phyloP scores from a whole-genome alignment of 2,888 invertebrate genomes.

The Fragum fragum region DNA sequence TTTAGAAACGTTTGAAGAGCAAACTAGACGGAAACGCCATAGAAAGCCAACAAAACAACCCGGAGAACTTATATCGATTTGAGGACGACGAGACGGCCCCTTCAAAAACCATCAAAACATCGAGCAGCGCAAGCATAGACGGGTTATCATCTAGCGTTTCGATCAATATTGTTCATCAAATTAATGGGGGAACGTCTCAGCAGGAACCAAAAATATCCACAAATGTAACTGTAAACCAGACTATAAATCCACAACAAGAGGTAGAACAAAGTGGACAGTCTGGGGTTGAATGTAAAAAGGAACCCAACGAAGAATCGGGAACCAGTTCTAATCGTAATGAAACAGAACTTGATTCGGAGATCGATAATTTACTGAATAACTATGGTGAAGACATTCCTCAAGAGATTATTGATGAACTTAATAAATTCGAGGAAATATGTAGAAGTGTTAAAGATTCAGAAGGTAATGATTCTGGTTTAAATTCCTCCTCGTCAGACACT shows the following conservation, averaged over 20 bases:
- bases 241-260: constrained; percentile 89
- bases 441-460: constrained; percentile 75
- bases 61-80: constrained; percentile 74
- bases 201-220: constrained; percentile 89
- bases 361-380: constrained; percentile 89
- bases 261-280: constrained; percentile 72
- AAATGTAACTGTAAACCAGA: constrained; percentile 94
- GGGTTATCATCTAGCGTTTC: constrained; percentile 89
- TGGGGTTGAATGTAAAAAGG: constrained; percentile 88
- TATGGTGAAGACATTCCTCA: constrained; percentile 88
- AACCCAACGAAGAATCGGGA: constrained; percentile 88
- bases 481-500: constrained; percentile 52
- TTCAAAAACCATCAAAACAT: constrained; percentile 60
- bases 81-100: constrained; percentile 73
- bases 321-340: constrained; percentile 66
- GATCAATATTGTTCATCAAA: constrained; percentile 94
- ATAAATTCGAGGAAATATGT: constrained; percentile 80
- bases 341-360: constrained; percentile 73
- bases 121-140: constrained; percentile 56
- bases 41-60: constrained; percentile 60
- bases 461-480: constrained; percentile 65
- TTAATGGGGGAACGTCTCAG: constrained; percentile 88
- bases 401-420: constrained; percentile 77
- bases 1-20: constrained; percentile 79
- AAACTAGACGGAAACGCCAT: constrained; percentile 75